Base-by-base conservation (phyloP, 1,140 invertebrate genomes). In the Holcopasites calliopsidis region DNA sequence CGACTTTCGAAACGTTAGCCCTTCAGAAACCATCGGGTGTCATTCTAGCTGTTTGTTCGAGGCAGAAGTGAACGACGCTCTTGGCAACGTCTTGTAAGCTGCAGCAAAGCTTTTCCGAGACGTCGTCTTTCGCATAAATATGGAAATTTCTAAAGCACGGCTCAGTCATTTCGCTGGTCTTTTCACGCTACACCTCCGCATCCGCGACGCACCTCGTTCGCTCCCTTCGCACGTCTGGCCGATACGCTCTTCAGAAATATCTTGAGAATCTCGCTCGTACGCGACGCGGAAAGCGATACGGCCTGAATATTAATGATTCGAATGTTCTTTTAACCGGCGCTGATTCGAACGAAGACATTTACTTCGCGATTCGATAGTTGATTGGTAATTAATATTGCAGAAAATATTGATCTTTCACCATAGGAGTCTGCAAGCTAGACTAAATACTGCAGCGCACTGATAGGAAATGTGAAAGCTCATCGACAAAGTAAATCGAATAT, bases 251-350 rank as follows among this genome's bases (percentile, higher is more conserved):
- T 61, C 42, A 28, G 23, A 28, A 49, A 60, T 60, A 71, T 60
- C 42, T 11, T 28, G 42, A 61, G 50, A 61, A 61, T 50, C 68
- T 49, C 42, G 28, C 10, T 10, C 5, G 31, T 28, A 60, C 42
- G 10, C 40, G 42, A 7, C 8, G 16, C 16, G 55, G 7, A 18
- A 38, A 26, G 11, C 31, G 68, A 28, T 60, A 28, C 21, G 13
- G 0, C 10, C 5, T n/a, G 42, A 71, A 61, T 71, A 71, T 71
- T 49, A 71, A 71, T 13, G 55, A 61, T 13, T 2, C 40, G 11
- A 26, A 61, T 8, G 40, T 5, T 50, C 21, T 11, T 47, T 26
- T n/a, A 38, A 42, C 18, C 38, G 13, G 16, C 21, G 7, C 23
- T 8, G 3, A 1, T 8, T 28, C 26, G 26, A 54, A 7, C 26